Conservation (phyloP, 2,797 vertebrate species). For the Odontamblyopus rebecca region DNA sequence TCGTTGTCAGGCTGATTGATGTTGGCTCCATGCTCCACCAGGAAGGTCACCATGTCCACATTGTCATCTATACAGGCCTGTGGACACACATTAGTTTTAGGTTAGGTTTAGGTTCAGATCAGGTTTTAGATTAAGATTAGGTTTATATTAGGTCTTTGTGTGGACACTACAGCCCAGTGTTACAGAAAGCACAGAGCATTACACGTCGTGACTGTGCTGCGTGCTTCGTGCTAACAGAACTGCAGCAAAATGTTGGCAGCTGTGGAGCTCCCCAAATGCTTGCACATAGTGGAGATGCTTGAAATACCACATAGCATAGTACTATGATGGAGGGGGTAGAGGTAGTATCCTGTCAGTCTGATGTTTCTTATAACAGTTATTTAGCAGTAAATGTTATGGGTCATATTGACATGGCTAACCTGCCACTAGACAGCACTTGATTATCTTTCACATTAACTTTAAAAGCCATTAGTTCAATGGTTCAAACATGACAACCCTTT, state of each 20-base stretch:
- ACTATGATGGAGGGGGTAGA: conserved; percentile 19
- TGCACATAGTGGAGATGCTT: conserved; percentile 51
- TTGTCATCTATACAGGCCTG: conserved; percentile 99
- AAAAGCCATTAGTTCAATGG: not conserved
- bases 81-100: conserved; percentile 12
- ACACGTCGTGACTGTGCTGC: conserved; percentile 27
- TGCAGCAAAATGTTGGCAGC: conserved; percentile 57
- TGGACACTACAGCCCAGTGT: not conserved
- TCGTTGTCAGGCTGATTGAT: conserved; percentile 99
- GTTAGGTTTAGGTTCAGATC: not conserved
- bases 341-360: not conserved
- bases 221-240: conserved; percentile 27
- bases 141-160: conserved; percentile 10
- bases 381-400: not conserved
- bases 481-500: not conserved
- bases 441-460: not conserved
- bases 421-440: not conserved
- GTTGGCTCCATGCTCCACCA: conserved; percentile 96
- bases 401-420: not conserved
- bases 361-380: not conserved
- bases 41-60: conserved; percentile 99
- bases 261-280: conserved; percentile 49
- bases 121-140: conserved; percentile 9
- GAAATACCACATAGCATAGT: conserved; percentile 53
- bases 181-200: conserved; percentile 33